phyloP scores from a whole-genome alignment of 2,888 invertebrate genomes.

The Pardosa pseudoannulata region DNA sequence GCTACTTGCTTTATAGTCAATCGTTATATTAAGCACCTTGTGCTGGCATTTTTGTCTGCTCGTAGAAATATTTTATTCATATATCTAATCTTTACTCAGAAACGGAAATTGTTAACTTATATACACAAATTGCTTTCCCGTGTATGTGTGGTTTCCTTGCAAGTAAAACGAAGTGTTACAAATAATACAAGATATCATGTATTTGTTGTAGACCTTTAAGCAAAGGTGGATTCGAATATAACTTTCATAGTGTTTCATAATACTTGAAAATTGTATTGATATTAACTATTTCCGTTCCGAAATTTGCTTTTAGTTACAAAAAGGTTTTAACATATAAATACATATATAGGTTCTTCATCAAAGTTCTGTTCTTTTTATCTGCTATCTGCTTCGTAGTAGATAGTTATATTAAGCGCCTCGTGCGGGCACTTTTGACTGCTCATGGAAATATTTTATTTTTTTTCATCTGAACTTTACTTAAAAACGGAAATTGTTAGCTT shows the following conservation, averaged over 20 bases:
- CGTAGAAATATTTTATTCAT: not conserved
- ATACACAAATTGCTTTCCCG: too few relatives aligned
- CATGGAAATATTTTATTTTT: not conserved
- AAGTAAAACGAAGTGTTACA: too few relatives aligned
- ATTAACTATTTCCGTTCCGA: too few relatives aligned
- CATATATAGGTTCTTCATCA: too few relatives aligned
- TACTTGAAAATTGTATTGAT: too few relatives aligned
- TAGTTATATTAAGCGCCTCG: not conserved
- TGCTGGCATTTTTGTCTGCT: not conserved
- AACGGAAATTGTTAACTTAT: not conserved
- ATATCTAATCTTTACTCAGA: not conserved
- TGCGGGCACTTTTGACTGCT: not conserved
- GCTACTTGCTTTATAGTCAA: not conserved
- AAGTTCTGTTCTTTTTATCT: not conserved
- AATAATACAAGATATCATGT: too few relatives aligned
- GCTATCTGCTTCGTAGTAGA: not conserved
- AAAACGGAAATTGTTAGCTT: not conserved
- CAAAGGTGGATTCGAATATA: too few relatives aligned
- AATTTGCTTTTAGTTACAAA: too few relatives aligned
- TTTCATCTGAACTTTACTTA: not conserved
- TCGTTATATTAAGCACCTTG: not conserved
- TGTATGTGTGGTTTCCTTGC: too few relatives aligned
- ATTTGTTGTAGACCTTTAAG: too few relatives aligned
- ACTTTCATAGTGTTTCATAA: too few relatives aligned
- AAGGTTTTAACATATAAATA: too few relatives aligned